These are phyloP conservation scores for Paratrypauchen microcephalus DNA, from an alignment of 2,797 vertebrate genomes.

Conservation along the genomic window DNA sequence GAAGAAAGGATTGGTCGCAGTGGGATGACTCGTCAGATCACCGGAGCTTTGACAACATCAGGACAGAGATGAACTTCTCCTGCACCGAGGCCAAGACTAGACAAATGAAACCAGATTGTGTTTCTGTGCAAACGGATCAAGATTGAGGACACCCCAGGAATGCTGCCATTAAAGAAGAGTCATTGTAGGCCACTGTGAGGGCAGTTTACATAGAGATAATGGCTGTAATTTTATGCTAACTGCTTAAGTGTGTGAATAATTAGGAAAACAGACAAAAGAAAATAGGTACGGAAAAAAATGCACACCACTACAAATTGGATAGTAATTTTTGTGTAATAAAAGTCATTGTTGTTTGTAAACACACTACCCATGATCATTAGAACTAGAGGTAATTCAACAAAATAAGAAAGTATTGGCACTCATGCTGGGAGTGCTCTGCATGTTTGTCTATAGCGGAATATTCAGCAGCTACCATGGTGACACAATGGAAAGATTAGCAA, in stretches of 20 bases:
- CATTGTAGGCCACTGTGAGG: constrained; percentile 28
- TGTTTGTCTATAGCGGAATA: too few species aligned
- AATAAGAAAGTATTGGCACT: too few species aligned
- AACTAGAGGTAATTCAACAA: too few species aligned
- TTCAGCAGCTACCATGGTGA: too few species aligned
- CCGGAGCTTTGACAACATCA: constrained; percentile 25
- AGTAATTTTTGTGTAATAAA: too few species aligned
- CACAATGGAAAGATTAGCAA: too few species aligned
- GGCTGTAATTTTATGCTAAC: not conserved
- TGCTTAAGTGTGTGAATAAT: not conserved
- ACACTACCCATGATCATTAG: too few species aligned
- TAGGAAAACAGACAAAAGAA: not conserved
- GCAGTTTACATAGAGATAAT: not conserved
- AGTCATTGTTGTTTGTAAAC: too few species aligned
- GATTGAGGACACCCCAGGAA: constrained; percentile 24
- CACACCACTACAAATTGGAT: not conserved
- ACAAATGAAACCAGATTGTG: constrained; percentile 48
- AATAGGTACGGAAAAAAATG: too few species aligned
- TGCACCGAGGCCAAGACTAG: constrained; percentile 35
- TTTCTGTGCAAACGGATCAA: constrained; percentile 54
- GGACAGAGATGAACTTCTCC: constrained; percentile 49
- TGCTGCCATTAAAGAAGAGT: constrained; percentile 34
- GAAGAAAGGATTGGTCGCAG: constrained; percentile 70
- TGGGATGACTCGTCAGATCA: constrained; percentile 45
- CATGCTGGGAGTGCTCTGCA: too few species aligned